Evolutionary conservation across 1,140 invertebrate genomes (phyloP).

Genomic region (Pygmarrhopalites habei): DNA sequence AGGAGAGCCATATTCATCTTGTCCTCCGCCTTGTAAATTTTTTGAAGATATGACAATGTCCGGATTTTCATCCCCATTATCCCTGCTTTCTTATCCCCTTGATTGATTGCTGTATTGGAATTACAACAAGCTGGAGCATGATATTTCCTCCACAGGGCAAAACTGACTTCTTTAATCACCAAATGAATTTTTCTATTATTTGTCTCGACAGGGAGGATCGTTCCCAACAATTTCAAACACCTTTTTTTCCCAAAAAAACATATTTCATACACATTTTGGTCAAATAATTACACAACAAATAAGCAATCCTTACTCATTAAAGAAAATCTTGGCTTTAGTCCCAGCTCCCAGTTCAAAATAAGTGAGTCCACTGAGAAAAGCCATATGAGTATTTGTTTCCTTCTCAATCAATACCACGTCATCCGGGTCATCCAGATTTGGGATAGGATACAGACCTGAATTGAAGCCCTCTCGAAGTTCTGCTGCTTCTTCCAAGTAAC

Average conservation of each 20-base stretch:
- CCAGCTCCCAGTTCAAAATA: conserved; percentile 31
- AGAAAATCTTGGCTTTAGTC: conserved; percentile 19
- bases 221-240: neutral
- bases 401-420: conserved; percentile 23
- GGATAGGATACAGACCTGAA: neutral
- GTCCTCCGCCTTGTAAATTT: conserved; percentile 17
- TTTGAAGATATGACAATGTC: conserved; percentile 29
- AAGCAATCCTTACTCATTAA: conserved; percentile 12
- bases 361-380: conserved; percentile 30
- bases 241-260: neutral
- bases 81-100: neutral
- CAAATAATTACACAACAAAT: neutral
- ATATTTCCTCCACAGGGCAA: neutral
- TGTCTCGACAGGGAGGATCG: neutral
- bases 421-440: conserved; percentile 24
- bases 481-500: conserved; percentile 27
- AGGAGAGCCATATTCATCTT: conserved; percentile 29
- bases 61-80: conserved; percentile 24
- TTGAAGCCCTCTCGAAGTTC: neutral
- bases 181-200: neutral
- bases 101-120: neutral
- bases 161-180: neutral
- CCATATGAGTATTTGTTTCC: conserved; percentile 18
- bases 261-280: neutral
- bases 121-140: neutral